phyloP scores from a whole-genome alignment of 2,888 invertebrate genomes.

The Molanna angustata region DNA sequence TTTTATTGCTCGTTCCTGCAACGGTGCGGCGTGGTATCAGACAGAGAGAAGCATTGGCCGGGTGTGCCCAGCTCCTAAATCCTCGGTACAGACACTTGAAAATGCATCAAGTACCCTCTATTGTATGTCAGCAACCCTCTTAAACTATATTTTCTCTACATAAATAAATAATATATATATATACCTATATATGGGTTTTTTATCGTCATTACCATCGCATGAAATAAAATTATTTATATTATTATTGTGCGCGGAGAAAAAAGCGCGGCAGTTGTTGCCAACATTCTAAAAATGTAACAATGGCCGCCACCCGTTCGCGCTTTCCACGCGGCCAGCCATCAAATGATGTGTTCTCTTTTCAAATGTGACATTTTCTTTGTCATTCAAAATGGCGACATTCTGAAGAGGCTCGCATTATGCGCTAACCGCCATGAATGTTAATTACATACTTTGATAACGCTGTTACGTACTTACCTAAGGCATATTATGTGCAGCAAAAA shows the following conservation, averaged over 20 bases:
- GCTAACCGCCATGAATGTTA: slow-evolving; percentile 10
- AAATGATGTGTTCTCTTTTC: slow-evolving; percentile 12
- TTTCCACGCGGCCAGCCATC: slow-evolving; percentile 21
- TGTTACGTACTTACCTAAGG: background rate
- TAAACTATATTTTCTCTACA: slow-evolving; percentile 32
- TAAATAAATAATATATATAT: slow-evolving; percentile 29
- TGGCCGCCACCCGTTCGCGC: slow-evolving; percentile 22
- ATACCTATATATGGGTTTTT: slow-evolving; percentile 19
- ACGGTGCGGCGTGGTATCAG: too few species aligned
- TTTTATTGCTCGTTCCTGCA: too few species aligned
- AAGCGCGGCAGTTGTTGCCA: slow-evolving; percentile 18
- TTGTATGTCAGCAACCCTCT: slow-evolving; percentile 31
- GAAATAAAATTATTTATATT: slow-evolving; percentile 14
- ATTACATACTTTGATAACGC: background rate
- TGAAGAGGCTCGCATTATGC: slow-evolving; percentile 22
- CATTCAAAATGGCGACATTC: slow-evolving; percentile 18
- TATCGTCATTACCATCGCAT: slow-evolving; percentile 28
- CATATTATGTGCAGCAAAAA: too few species aligned
- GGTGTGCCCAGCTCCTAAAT: slow-evolving; percentile 25
- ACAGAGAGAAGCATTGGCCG: slow-evolving; percentile 12
- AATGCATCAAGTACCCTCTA: slow-evolving; percentile 30
- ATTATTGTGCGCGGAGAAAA: slow-evolving; percentile 12
- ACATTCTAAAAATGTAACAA: slow-evolving; percentile 7
- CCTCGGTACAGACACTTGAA: slow-evolving; percentile 27
- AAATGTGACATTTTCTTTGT: slow-evolving; percentile 25